Conservation (phyloP, 2,888 invertebrate species). For the Copidosoma aretas region DNA sequence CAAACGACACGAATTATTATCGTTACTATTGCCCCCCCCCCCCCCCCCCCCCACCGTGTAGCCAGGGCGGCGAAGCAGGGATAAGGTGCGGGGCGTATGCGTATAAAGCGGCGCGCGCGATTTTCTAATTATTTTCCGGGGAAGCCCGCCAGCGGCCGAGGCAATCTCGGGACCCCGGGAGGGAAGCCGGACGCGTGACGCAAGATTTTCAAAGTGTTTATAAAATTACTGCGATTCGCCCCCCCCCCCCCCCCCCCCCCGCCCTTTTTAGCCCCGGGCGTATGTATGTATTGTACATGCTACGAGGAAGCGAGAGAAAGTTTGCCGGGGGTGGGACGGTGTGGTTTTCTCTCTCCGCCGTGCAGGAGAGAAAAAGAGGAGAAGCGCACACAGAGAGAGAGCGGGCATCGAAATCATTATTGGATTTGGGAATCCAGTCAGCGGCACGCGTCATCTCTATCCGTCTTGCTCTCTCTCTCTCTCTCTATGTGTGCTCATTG, state of each 20-base stretch:
- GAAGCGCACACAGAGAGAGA: too few relatives aligned
- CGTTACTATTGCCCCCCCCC: too few relatives aligned
- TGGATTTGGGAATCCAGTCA: slow-evolving; percentile 35
- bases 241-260: neutral
- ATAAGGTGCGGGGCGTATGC: neutral
- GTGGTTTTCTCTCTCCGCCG: too few relatives aligned
- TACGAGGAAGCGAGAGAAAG: neutral
- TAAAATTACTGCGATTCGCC: slow-evolving; percentile 57
- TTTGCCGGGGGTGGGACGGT: neutral
- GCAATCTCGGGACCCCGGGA: slow-evolving; percentile 26
- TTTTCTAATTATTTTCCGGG: slow-evolving; percentile 42
- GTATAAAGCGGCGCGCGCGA: slow-evolving; percentile 17
- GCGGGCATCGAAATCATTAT: slow-evolving; percentile 29
- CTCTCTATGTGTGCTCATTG: neutral
- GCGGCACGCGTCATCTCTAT: slow-evolving; percentile 4
- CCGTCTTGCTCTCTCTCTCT: neutral
- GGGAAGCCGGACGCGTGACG: slow-evolving; percentile 42
- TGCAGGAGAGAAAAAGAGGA: too few relatives aligned
- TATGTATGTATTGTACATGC: neutral
- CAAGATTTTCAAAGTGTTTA: slow-evolving; percentile 63
- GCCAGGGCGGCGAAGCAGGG: neutral
- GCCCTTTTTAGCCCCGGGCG: neutral
- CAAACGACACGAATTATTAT: too few relatives aligned
- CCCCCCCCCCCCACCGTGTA: too few relatives aligned
- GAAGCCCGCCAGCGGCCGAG: slow-evolving; percentile 29